Percentiles rank a stretch among this genome's conserved stretches.
Conservation (phyloP, 2,797 vertebrate genomes). For the Tamandua tetradactyla region DNA sequence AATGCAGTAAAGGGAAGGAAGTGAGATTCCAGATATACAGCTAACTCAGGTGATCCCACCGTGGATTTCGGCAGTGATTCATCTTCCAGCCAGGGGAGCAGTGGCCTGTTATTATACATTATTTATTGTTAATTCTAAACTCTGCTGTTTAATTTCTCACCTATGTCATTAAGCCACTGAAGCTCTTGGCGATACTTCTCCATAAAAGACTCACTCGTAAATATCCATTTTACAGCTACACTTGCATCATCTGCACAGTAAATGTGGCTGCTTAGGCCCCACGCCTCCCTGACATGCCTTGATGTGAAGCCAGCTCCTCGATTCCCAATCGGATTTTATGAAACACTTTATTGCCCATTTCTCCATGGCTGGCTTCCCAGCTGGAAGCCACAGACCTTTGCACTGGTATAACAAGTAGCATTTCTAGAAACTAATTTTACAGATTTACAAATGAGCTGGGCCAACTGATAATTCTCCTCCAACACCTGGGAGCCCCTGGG, state of each 20-base stretch:
- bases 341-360: neutral
- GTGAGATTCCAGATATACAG: accelerated
- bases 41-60: accelerated
- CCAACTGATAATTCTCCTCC: neutral
- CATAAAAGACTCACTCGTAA: neutral
- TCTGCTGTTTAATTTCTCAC: neutral
- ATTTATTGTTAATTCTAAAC: neutral
- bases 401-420: neutral
- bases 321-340: neutral
- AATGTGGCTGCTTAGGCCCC: neutral
- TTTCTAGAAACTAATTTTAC: neutral
- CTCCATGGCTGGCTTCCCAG: neutral
- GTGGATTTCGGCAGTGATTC: accelerated
- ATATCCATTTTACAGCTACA: neutral
- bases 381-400: neutral
- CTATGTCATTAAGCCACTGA: neutral
- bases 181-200: neutral
- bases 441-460: neutral
- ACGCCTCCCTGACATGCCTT: neutral
- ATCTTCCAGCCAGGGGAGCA: neutral
- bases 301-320: neutral
- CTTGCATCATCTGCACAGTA: neutral
- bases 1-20: neutral
- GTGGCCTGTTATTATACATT: neutral
- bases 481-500: neutral